Percentiles rank a stretch among this genome's conserved stretches.
phyloP scores from a whole-genome alignment of 2,797 vertebrate species.

The Pseudocheirus occidentalis region DNA sequence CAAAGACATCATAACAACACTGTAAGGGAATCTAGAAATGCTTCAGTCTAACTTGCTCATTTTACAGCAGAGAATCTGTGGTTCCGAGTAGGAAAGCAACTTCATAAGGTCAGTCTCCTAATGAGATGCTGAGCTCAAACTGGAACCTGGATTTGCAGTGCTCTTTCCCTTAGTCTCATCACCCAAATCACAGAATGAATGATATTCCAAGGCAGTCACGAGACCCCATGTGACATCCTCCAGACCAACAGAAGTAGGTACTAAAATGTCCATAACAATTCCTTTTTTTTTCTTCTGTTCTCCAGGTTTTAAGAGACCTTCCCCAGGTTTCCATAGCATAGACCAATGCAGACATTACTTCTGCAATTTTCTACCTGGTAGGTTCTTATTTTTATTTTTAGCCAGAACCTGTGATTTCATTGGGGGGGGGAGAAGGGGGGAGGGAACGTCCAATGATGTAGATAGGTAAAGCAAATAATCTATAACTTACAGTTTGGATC shows the following conservation, averaged over 20 bases:
- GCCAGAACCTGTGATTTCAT: neutral
- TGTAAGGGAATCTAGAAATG: neutral
- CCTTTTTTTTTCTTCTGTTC: neutral
- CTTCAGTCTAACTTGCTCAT: neutral
- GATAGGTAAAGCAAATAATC: neutral
- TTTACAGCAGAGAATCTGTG: neutral
- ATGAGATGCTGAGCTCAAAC: neutral
- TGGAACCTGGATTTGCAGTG: neutral
- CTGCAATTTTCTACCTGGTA: neutral
- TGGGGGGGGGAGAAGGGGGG: neutral
- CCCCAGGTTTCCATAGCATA: neutral
- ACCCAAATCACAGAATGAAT: neutral
- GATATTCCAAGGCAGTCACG: neutral
- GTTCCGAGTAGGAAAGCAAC: neutral
- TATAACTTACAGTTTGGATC: neutral
- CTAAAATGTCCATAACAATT: neutral
- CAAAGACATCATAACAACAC: too few relatives aligned
- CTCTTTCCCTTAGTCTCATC: neutral
- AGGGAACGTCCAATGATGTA: neutral
- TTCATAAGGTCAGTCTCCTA: neutral
- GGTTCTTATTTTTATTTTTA: neutral
- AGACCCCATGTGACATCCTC: neutral
- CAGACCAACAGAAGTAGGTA: neutral
- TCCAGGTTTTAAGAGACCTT: neutral
- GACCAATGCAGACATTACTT: neutral